Evolutionary conservation across 2,113 vertebrate genomes (phyloP).

Genomic region (Bubalus kerabau): DNA sequence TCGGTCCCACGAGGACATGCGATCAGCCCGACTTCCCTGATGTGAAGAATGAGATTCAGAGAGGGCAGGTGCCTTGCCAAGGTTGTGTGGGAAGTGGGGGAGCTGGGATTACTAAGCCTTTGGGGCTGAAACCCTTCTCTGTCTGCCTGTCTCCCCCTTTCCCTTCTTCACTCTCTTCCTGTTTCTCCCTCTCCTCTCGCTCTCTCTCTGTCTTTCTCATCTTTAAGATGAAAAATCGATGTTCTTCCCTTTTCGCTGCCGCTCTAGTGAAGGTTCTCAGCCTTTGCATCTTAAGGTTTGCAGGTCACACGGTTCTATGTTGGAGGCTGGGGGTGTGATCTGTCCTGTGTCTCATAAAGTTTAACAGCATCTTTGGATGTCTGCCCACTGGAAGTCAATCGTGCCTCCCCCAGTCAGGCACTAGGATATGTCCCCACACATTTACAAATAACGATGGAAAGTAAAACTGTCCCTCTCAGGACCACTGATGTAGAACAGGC

Average conservation of each 20-base stretch:
- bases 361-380: not conserved
- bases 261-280: not conserved
- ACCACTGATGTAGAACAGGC: not conserved
- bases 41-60: not conserved
- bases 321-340: accelerated
- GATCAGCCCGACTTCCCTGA: not conserved
- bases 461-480: not conserved
- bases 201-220: not conserved
- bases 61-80: not conserved
- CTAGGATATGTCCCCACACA: not conserved
- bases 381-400: not conserved
- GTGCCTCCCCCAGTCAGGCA: not conserved
- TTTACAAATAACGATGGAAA: not conserved
- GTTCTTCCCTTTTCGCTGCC: not conserved
- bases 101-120: not conserved
- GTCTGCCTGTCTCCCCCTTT: accelerated
- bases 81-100: accelerated
- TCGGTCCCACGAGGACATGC: not conserved
- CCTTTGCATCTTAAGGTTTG: not conserved
- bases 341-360: not conserved
- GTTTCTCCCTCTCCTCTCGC: too few species aligned
- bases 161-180: not conserved
- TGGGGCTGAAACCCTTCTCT: not conserved
- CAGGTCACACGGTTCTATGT: too few species aligned
- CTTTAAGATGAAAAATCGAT: not conserved